Conservation (phyloP, 2,888 invertebrate genomes). For the Tenthredo amoena region DNA sequence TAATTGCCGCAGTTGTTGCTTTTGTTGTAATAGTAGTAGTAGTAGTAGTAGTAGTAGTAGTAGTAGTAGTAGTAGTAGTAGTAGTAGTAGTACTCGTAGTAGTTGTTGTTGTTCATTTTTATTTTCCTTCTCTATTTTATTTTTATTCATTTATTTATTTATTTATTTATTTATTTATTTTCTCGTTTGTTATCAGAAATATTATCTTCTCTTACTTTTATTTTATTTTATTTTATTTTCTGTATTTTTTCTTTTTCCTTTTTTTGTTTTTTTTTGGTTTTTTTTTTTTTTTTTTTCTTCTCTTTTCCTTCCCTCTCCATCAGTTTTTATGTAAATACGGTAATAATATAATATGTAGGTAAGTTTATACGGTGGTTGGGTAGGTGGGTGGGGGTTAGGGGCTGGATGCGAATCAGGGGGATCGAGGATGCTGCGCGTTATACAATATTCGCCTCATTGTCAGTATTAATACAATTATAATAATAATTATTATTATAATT, state of each 20-base stretch:
- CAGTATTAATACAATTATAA: not conserved
- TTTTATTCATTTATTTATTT: conserved; percentile 33
- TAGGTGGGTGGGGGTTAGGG: not conserved
- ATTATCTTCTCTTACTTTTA: conserved; percentile 25
- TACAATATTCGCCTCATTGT: not conserved
- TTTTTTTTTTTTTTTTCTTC: too few species aligned
- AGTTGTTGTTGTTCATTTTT: too few species aligned
- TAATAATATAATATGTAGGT: too few species aligned
- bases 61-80: too few species aligned
- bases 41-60: too few species aligned
- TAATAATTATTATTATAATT: not conserved
- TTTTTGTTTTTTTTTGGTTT: too few species aligned
- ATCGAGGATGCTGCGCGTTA: not conserved
- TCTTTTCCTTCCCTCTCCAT: too few species aligned
- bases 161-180: not conserved
- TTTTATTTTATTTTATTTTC: not conserved
- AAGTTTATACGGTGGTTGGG: not conserved
- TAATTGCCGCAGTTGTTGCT: too few species aligned
- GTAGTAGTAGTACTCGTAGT: too few species aligned
- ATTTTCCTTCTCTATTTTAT: conserved; percentile 26
- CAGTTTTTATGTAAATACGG: too few species aligned
- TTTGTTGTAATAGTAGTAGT: too few species aligned
- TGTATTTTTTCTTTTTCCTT: too few species aligned
- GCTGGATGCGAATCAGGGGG: not conserved
- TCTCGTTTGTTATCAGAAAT: not conserved